phyloP scores from a whole-genome alignment of 2,888 invertebrate species.

The Drosophila emarginata region DNA sequence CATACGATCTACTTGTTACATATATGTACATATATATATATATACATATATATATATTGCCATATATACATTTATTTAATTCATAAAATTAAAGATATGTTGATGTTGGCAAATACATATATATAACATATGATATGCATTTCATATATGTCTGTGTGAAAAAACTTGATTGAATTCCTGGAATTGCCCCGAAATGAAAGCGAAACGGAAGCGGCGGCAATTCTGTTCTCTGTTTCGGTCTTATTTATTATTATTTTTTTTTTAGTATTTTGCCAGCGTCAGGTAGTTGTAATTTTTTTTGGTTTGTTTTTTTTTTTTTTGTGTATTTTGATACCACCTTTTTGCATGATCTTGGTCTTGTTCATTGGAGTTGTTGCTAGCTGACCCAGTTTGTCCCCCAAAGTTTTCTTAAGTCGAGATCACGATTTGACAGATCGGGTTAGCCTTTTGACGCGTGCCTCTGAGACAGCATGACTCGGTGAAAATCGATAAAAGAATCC shows the following conservation, averaged over 20 bases:
- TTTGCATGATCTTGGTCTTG: constrained; percentile 22
- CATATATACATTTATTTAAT: constrained; percentile 39
- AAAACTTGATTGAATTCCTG: constrained; percentile 65
- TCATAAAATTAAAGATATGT: constrained; percentile 56
- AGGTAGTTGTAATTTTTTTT: constrained; percentile 21
- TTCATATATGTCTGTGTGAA: constrained; percentile 58
- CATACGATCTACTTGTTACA: constrained; percentile 27
- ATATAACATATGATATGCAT: constrained; percentile 23
- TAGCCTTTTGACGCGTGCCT: constrained; percentile 68
- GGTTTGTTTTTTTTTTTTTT: constrained; percentile 17
- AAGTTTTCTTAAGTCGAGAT: constrained; percentile 19
- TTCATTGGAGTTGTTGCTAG: background rate
- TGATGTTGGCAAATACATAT: constrained; percentile 51
- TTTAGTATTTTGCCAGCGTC: constrained; percentile 12
- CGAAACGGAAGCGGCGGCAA: constrained; percentile 51
- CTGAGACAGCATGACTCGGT: constrained; percentile 52
- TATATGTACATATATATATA: background rate
- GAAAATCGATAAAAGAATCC: constrained; percentile 27
- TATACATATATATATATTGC: constrained; percentile 7
- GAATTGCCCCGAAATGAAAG: constrained; percentile 48
- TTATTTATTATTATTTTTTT: constrained; percentile 14
- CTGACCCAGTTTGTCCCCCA: background rate
- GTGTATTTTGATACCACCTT: constrained; percentile 21
- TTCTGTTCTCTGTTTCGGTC: constrained; percentile 25
- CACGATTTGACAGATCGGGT: constrained; percentile 44